Conservation (phyloP, 2,113 vertebrate genomes). For the Cebidichthys violaceus region DNA sequence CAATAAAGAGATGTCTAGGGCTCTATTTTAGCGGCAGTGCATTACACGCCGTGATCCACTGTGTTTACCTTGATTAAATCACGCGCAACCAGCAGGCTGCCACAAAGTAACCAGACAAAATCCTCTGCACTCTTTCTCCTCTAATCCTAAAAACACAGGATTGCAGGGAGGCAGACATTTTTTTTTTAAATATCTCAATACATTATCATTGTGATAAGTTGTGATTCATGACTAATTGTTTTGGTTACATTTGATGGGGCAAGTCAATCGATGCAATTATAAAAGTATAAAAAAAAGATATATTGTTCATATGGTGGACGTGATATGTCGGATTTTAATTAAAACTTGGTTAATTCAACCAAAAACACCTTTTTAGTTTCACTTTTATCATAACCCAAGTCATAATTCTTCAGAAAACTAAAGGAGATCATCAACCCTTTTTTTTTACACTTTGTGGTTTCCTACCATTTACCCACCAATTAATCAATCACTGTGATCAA, state of each 20-base stretch:
- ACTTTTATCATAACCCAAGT: background rate
- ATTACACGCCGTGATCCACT: conserved; percentile 21
- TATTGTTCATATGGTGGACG: background rate
- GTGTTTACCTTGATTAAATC: conserved; percentile 36
- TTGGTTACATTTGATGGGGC: conserved; percentile 4
- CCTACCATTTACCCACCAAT: conserved; percentile 45
- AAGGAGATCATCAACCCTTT: conserved; percentile 20
- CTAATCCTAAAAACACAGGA: background rate
- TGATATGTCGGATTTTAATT: background rate
- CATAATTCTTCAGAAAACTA: conserved; percentile 21
- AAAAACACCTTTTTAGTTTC: background rate
- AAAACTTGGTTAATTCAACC: background rate
- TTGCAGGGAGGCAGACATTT: background rate
- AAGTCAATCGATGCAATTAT: conserved; percentile 1
- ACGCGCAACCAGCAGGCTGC: conserved; percentile 3
- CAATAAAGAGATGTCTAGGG: conserved; percentile 24
- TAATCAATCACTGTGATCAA: conserved; percentile 62
- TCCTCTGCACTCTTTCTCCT: background rate
- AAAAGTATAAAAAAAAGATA: conserved; percentile 3
- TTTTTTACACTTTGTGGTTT: conserved; percentile 41
- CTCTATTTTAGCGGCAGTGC: background rate
- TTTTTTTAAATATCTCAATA: background rate
- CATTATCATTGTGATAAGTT: background rate
- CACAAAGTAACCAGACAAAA: background rate
- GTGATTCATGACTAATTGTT: background rate